Evolutionary conservation across 2,797 vertebrate genomes (phyloP), one percentile per base, ranked within the genome.

Genomic region (Vespertilio murinus): DNA sequence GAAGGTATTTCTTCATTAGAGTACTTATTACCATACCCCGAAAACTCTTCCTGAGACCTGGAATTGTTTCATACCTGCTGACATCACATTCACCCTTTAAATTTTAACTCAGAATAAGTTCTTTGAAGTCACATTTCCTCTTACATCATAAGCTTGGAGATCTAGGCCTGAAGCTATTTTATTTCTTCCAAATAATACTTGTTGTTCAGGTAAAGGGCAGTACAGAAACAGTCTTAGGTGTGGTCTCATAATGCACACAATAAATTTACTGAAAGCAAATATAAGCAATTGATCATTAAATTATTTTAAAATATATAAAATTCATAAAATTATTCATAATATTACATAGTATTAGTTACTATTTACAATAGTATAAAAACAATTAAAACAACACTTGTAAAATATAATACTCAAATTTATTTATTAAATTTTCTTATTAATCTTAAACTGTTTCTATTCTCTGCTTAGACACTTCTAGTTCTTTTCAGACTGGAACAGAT

Each of bases 71-170:
- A 30, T 40, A 18, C 56, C 47, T 79, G 25, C 2, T 64, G 67
- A 88, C 18, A 28, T 69, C 70, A 79, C 30, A 83, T 49, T 79
- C 47, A 64, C 59, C 17, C 45, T 92, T 38, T 12, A 92, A 59
- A 18, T 73, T 81, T 86, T 80, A 61, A 82, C 52, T 86, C 42
- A 18, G 56, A 59, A 33, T 74, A 45, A 40, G 0, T 79, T 89
- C 61, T 91, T 80, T 86, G 35, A 95, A 73, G 30, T 94, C 74
- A 73, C 47, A 17, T 28, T 88, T 69, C 65, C 49, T 85, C 8
- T 67, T 7, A 18, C 7, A 30, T 40, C 33, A 12, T 79, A 38
- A 85, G 18, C 52, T 64, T 77, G 16, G 33, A 83, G 81, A 93
- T 88, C 9, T 45, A 79, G 52, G 40, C 59, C 86, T 92, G 40